phyloP scores from a whole-genome alignment of 2,113 vertebrate genomes.

The Saimiri boliviensis region DNA sequence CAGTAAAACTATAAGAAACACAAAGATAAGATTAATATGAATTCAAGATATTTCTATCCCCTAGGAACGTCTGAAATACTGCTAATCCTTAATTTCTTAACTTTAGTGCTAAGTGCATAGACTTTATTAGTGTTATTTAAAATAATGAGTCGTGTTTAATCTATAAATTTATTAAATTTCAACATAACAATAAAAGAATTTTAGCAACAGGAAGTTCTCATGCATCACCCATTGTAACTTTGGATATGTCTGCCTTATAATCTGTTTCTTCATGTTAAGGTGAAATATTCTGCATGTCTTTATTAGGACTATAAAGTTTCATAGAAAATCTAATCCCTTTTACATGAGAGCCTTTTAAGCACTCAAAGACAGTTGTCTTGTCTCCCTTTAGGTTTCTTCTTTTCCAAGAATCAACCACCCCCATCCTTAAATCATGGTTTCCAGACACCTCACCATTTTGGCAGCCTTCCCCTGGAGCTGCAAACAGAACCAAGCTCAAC shows the following conservation, averaged over 20 bases:
- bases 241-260: background rate
- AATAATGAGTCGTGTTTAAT: slow-evolving; percentile 17
- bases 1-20: background rate
- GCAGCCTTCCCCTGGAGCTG: background rate
- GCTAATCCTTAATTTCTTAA: background rate
- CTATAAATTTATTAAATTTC: background rate
- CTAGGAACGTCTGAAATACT: background rate
- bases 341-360: background rate
- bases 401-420: slow-evolving; percentile 3
- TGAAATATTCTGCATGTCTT: background rate
- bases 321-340: slow-evolving; percentile 35
- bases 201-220: background rate
- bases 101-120: background rate
- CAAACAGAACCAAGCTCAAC: slow-evolving; percentile 1
- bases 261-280: slow-evolving; percentile 9
- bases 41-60: slow-evolving; percentile 12
- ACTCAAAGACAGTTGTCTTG: slow-evolving; percentile 33
- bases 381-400: slow-evolving; percentile 16
- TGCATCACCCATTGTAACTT: background rate
- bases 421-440: slow-evolving; percentile 51
- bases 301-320: slow-evolving; percentile 32
- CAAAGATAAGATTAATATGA: background rate
- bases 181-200: background rate
- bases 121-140: slow-evolving; percentile 36
- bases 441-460: slow-evolving; percentile 57